Evolutionary conservation across 2,888 invertebrate genomes (phyloP).

Genomic region (Spilosoma lubricipeda): DNA sequence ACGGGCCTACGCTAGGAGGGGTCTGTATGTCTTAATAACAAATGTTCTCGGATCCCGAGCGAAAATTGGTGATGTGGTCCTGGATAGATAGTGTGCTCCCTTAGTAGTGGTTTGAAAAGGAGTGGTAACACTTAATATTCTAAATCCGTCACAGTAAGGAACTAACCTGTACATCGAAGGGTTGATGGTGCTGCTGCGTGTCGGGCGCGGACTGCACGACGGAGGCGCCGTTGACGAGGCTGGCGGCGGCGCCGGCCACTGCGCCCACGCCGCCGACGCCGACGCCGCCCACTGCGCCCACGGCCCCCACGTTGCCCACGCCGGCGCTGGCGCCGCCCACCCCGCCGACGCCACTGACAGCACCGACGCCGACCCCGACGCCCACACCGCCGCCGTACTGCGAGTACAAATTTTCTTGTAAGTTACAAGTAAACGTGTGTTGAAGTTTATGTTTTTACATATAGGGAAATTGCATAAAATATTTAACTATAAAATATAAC

Average conservation of each 20-base stretch:
- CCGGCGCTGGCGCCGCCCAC: slow-evolving; percentile 57
- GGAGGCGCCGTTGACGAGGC: slow-evolving; percentile 81
- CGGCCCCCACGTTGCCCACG: slow-evolving; percentile 57
- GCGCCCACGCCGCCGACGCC: slow-evolving; percentile 57
- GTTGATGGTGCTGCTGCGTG: slow-evolving; percentile 88
- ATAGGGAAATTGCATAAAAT: too few relatives aligned
- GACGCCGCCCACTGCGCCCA: slow-evolving; percentile 60
- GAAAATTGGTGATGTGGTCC: too few relatives aligned
- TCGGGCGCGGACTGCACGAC: slow-evolving; percentile 83
- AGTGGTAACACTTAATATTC: too few relatives aligned
- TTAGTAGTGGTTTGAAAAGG: too few relatives aligned
- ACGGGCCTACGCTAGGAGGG: too few relatives aligned
- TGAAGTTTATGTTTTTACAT: too few relatives aligned
- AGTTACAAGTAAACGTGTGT: neutral
- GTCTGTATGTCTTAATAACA: too few relatives aligned
- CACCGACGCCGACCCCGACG: slow-evolving; percentile 40
- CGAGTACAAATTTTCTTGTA: neutral
- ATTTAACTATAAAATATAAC: too few relatives aligned
- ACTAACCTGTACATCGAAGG: slow-evolving; percentile 93
- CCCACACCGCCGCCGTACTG: slow-evolving; percentile 56
- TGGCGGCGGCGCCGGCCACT: slow-evolving; percentile 62
- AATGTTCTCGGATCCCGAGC: too few relatives aligned
- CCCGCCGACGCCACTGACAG: slow-evolving; percentile 50
- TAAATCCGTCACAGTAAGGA: neutral
- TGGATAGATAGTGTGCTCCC: too few relatives aligned